Evolutionary conservation across 2,888 invertebrate species (phyloP).

Genomic region (Trissolcus japonicus): DNA sequence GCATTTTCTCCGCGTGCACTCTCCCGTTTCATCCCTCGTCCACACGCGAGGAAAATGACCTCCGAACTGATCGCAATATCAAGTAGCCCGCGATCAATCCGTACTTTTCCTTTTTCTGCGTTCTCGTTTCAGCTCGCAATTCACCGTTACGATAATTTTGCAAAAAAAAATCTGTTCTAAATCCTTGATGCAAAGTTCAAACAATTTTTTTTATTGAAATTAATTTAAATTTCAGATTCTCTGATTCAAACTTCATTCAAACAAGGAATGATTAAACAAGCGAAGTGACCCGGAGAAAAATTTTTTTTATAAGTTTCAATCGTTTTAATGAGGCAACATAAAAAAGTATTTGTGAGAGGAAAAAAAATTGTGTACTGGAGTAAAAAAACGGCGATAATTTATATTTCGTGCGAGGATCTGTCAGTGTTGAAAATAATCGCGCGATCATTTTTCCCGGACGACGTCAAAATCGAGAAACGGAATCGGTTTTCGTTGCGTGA

Average conservation of each 20-base stretch:
- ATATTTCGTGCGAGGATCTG: constrained; percentile 4
- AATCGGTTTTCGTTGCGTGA: constrained; percentile 37
- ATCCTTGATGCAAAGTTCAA: too few species aligned
- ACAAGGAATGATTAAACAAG: too few species aligned
- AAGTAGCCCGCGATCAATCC: constrained; percentile 22
- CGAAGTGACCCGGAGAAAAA: too few species aligned
- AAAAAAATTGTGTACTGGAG: too few species aligned
- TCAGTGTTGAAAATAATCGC: constrained; percentile 6
- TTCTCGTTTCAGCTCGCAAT: neutral
- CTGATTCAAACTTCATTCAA: too few species aligned
- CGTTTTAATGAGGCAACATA: too few species aligned
- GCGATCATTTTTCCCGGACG: constrained; percentile 7
- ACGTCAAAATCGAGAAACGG: constrained; percentile 27
- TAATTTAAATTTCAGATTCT: too few species aligned
- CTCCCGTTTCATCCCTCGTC: constrained; percentile 32
- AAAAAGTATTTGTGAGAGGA: too few species aligned
- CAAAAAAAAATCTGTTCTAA: too few species aligned
- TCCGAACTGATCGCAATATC: constrained; percentile 35
- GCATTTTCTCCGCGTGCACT: constrained; percentile 29
- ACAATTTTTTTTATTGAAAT: too few species aligned
- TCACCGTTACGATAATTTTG: too few species aligned
- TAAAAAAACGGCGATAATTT: neutral
- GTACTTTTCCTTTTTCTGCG: constrained; percentile 5
- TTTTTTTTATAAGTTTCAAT: too few species aligned
- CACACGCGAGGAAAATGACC: constrained; percentile 49